phyloP scores from a whole-genome alignment of 2,888 invertebrate species.

The Limenitis camilla region DNA sequence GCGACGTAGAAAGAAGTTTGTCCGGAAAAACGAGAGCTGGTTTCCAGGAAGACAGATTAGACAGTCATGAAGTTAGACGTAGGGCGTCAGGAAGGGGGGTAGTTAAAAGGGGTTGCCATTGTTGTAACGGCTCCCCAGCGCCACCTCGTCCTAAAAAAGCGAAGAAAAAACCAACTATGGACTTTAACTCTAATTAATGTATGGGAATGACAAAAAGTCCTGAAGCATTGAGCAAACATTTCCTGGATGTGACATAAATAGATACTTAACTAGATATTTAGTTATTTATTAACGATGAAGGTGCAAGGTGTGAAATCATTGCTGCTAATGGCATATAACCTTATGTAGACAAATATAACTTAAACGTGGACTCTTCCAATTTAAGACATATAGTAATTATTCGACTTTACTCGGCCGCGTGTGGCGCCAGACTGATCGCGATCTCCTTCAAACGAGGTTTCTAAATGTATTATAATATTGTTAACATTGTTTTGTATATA shows the following conservation, averaged over 20 bases:
- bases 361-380: constrained; percentile 9
- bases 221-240: too few species aligned
- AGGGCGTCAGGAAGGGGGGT: constrained; percentile 70
- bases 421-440: constrained; percentile 46
- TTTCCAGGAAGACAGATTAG: constrained; percentile 33
- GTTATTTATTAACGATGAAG: too few species aligned
- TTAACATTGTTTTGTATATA: constrained; percentile 68
- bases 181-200: constrained; percentile 31
- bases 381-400: constrained; percentile 17
- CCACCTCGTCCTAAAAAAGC: constrained; percentile 67
- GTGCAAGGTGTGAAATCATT: not conserved
- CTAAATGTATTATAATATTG: constrained; percentile 42
- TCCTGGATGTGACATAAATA: too few species aligned
- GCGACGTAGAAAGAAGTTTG: constrained; percentile 54
- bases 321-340: not conserved
- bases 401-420: constrained; percentile 4
- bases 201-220: not conserved
- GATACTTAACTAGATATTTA: too few species aligned
- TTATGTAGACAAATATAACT: not conserved
- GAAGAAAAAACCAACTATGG: constrained; percentile 44
- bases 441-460: constrained; percentile 44
- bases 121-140: constrained; percentile 75
- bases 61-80: constrained; percentile 37
- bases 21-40: constrained; percentile 55
- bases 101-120: constrained; percentile 76